A percentile compares a stretch with the other conserved stretches of the same genome.
Evolutionary conservation across 2,888 invertebrate genomes (phyloP).

Genomic region (Nephrotoma flavescens): DNA sequence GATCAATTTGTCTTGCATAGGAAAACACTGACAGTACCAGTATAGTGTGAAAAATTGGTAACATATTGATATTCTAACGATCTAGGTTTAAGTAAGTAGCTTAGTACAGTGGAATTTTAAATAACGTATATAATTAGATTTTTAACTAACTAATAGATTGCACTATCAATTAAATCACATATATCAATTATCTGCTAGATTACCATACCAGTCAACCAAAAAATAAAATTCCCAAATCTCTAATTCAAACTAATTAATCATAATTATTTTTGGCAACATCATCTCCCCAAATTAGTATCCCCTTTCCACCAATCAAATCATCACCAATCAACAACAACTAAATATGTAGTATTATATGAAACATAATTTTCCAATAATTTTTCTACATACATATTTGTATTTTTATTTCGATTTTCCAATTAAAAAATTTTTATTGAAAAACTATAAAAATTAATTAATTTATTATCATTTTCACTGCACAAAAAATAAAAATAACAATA

Average conservation of each 20-base stretch:
- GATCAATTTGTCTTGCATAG: not conserved
- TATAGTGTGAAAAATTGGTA: too few species aligned
- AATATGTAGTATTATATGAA: not conserved
- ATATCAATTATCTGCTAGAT: not conserved
- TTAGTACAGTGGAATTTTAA: not conserved
- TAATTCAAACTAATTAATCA: not conserved
- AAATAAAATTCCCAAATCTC: not conserved
- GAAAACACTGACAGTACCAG: too few species aligned
- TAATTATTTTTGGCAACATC: not conserved
- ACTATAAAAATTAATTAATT: not conserved
- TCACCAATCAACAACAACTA: not conserved
- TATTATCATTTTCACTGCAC: not conserved
- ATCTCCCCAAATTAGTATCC: not conserved
- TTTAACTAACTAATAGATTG: not conserved
- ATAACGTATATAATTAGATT: not conserved
- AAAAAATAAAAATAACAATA: not conserved
- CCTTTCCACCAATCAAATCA: not conserved
- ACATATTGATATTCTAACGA: too few species aligned
- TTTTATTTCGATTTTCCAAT: not conserved
- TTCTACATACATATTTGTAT: not conserved
- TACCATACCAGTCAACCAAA: not conserved
- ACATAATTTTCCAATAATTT: not conserved
- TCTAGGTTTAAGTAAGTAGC: too few species aligned
- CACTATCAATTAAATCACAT: not conserved
- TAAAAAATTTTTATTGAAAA: not conserved